Conservation (phyloP, 2,888 invertebrate species). For the Athrips mouffetella region DNA sequence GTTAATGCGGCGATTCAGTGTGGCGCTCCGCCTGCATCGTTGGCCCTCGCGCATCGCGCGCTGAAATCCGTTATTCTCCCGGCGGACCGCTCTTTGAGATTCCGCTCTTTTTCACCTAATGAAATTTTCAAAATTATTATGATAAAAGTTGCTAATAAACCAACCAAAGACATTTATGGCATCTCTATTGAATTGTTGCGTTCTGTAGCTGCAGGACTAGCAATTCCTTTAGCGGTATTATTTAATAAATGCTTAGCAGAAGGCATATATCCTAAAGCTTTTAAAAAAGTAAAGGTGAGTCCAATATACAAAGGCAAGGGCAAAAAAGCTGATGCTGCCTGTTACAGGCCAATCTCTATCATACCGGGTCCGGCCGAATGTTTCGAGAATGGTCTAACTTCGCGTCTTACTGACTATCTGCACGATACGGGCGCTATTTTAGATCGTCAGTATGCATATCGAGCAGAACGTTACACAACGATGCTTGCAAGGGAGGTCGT, state of each 20-base stretch:
- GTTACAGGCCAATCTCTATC: constrained; percentile 12
- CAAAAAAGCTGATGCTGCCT: not conserved
- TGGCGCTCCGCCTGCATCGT: constrained; percentile 2
- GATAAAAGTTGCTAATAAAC: constrained; percentile 3
- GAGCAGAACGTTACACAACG: constrained; percentile 10
- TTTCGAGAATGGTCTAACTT: constrained; percentile 10
- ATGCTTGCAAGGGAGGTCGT: constrained; percentile 7
- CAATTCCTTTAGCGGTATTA: not conserved
- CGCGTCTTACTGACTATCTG: not conserved
- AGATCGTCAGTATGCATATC: constrained; percentile 13
- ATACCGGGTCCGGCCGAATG: constrained; percentile 10
- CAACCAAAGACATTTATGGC: constrained; percentile 15
- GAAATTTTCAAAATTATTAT: constrained; percentile 1
- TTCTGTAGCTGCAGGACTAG: not conserved
- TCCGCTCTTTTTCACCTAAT: not conserved
- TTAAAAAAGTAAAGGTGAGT: constrained; percentile 1
- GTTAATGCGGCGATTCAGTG: not conserved
- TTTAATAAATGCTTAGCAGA: constrained; percentile 8
- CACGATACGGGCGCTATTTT: not conserved
- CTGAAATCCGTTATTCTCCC: not conserved
- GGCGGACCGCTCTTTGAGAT: not conserved
- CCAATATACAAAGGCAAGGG: constrained; percentile 14
- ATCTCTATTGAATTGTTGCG: constrained; percentile 5
- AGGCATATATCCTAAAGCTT: not conserved
- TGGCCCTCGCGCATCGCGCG: not conserved